Evolutionary conservation across 2,113 vertebrate genomes (phyloP).

Genomic region (Toxotes jaculatrix): DNA sequence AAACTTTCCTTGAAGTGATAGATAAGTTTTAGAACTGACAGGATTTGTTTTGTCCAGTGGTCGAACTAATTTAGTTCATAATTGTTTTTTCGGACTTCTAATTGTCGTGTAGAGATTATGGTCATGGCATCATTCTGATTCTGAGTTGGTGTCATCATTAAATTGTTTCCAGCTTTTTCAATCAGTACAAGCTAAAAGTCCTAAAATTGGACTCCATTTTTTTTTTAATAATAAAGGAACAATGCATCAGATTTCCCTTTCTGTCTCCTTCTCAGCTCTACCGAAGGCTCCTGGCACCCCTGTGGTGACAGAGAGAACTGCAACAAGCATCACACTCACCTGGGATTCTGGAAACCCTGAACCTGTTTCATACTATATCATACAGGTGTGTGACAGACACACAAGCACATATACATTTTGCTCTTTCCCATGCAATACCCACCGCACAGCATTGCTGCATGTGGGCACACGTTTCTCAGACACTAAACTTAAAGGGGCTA

Average conservation of each 20-base stretch:
- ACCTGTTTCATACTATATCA: slow-evolving; percentile 97
- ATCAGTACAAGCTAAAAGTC: background rate
- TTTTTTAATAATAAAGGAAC: background rate
- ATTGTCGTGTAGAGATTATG: background rate
- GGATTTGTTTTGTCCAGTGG: background rate
- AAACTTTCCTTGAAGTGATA: background rate
- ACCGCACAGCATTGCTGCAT: background rate
- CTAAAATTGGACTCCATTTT: background rate
- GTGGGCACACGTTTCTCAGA: background rate
- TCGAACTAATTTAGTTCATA: slow-evolving; percentile 1
- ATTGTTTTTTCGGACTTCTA: slow-evolving; percentile 5
- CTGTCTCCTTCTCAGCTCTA: slow-evolving; percentile 85
- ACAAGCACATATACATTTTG: background rate
- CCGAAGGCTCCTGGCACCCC: slow-evolving; percentile 94
- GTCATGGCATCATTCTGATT: background rate
- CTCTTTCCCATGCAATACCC: background rate
- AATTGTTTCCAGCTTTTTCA: background rate
- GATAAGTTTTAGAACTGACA: background rate
- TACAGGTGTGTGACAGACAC: slow-evolving; percentile 70
- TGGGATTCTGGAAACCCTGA: slow-evolving; percentile 99
- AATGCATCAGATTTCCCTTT: background rate
- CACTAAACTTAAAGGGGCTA: background rate
- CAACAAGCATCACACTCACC: slow-evolving; percentile 97
- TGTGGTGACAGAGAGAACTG: slow-evolving; percentile 96
- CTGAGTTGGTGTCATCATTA: background rate